A percentile compares a stretch with the other conserved stretches of the same genome.
These are phyloP conservation scores for Idaea biselata DNA, from an alignment of 2,888 invertebrate species.

Conservation along the genomic window DNA sequence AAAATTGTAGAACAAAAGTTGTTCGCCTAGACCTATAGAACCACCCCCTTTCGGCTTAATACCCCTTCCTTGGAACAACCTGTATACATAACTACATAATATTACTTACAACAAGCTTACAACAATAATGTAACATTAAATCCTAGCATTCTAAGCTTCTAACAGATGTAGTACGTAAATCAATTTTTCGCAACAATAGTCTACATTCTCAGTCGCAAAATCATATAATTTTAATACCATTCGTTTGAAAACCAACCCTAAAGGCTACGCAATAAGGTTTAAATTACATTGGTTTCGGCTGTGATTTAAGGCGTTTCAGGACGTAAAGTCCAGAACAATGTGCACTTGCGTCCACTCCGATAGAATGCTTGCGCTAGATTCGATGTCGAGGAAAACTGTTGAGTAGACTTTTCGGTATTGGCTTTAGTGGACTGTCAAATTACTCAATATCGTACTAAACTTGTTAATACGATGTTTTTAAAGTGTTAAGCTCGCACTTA, in stretches of 20 bases:
- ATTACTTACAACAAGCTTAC: conserved; percentile 46
- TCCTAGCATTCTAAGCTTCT: conserved; percentile 39
- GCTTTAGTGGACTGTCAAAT: neutral
- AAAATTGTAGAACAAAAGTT: no score
- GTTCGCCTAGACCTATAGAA: no score
- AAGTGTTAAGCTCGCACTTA: no score
- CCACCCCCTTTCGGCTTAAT: no score
- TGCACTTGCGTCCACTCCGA: conserved; percentile 66
- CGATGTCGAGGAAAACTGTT: conserved; percentile 54
- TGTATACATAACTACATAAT: conserved; percentile 20
- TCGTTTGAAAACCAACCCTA: conserved; percentile 28
- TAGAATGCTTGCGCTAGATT: conserved; percentile 69
- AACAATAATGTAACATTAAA: conserved; percentile 51
- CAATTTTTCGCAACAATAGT: conserved; percentile 77
- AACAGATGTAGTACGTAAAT: conserved; percentile 76
- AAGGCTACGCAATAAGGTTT: conserved; percentile 15
- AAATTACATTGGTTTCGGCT: conserved; percentile 16
- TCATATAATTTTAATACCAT: conserved; percentile 16
- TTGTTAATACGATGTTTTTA: neutral
- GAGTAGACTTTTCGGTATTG: conserved; percentile 31
- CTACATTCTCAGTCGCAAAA: conserved; percentile 21
- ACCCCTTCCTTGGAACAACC: no score
- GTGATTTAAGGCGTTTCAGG: conserved; percentile 25
- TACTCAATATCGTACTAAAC: neutral
- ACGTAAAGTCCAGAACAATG: conserved; percentile 52